phyloP scores from a whole-genome alignment of 2,888 invertebrate species.

The Polydrusus tereticollis region DNA sequence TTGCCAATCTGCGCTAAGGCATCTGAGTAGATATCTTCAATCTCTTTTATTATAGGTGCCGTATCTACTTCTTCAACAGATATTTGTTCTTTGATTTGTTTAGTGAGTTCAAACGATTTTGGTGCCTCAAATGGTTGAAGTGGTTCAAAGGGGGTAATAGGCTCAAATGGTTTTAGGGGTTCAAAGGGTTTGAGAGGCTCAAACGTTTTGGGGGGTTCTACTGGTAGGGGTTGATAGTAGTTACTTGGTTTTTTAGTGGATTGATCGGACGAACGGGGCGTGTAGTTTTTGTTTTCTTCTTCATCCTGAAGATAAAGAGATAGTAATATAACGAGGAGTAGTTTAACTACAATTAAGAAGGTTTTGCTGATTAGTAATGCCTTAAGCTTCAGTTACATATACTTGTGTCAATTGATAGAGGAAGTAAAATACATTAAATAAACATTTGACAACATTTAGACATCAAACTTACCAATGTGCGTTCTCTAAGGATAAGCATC shows the following conservation, averaged over 20 bases:
- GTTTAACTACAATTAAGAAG: not conserved
- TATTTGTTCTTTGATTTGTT: conserved; percentile 55
- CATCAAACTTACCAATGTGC: conserved; percentile 42
- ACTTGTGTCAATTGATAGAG: not conserved
- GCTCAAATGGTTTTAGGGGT: conserved; percentile 60
- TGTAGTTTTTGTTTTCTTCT: conserved; percentile 10
- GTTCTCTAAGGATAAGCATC: conserved; percentile 40
- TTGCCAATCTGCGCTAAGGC: conserved; percentile 42
- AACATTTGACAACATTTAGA: conserved; percentile 14
- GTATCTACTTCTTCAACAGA: conserved; percentile 21
- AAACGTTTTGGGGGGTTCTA: conserved; percentile 59
- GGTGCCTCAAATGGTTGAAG: conserved; percentile 62
- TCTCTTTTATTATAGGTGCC: conserved; percentile 50
- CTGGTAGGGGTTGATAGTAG: conserved; percentile 51
- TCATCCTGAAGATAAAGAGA: not conserved
- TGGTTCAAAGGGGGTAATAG: conserved; percentile 62
- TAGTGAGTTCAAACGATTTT: conserved; percentile 62
- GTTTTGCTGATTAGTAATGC: not conserved
- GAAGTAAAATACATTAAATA: not conserved
- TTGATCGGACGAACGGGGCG: not conserved
- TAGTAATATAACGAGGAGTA: not conserved
- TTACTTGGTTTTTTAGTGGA: conserved; percentile 1
- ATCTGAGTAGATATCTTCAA: conserved; percentile 43
- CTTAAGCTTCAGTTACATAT: conserved; percentile 6
- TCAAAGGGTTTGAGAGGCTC: conserved; percentile 58